Percentiles rank a stretch among this genome's conserved stretches.
Evolutionary conservation across 1,140 invertebrate genomes (phyloP).

Genomic region (Daktulosphaira vitifoliae): DNA sequence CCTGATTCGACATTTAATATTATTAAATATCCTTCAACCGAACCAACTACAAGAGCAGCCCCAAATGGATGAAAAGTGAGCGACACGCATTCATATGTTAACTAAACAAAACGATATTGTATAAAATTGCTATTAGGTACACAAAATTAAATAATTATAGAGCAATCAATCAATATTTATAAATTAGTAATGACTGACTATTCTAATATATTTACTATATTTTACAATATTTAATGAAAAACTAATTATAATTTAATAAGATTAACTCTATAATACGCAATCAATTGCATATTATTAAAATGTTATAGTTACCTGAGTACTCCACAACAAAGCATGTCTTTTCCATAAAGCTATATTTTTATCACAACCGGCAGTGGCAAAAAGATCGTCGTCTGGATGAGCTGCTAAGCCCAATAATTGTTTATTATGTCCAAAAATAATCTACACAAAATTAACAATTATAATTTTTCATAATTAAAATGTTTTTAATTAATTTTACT

Average conservation of each 20-base stretch:
- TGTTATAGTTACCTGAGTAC: conserved; percentile 74
- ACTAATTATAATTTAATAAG: too few relatives aligned
- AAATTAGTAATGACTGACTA: too few relatives aligned
- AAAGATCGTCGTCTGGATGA: conserved; percentile 82
- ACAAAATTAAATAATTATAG: too few relatives aligned
- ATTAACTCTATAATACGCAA: too few relatives aligned
- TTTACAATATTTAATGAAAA: too few relatives aligned
- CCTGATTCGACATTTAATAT: conserved; percentile 76
- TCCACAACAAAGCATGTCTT: conserved; percentile 76
- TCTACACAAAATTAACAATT: conserved; percentile 46
- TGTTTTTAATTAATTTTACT: conserved; percentile 45
- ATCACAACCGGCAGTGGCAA: conserved; percentile 87
- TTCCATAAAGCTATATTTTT: conserved; percentile 84
- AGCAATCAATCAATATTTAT: background rate
- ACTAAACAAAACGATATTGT: conserved; percentile 43
- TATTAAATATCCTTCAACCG: conserved; percentile 76
- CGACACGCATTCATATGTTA: conserved; percentile 71
- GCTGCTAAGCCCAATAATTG: conserved; percentile 83
- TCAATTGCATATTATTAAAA: too few relatives aligned
- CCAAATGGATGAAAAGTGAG: conserved; percentile 81
- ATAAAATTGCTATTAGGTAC: too few relatives aligned
- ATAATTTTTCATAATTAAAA: too few relatives aligned
- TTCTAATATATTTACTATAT: too few relatives aligned
- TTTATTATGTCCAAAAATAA: conserved; percentile 83
- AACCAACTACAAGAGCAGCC: conserved; percentile 74